These are phyloP conservation scores for Tuta absoluta DNA, from an alignment of 2,888 invertebrate species.

Conservation along the genomic window DNA sequence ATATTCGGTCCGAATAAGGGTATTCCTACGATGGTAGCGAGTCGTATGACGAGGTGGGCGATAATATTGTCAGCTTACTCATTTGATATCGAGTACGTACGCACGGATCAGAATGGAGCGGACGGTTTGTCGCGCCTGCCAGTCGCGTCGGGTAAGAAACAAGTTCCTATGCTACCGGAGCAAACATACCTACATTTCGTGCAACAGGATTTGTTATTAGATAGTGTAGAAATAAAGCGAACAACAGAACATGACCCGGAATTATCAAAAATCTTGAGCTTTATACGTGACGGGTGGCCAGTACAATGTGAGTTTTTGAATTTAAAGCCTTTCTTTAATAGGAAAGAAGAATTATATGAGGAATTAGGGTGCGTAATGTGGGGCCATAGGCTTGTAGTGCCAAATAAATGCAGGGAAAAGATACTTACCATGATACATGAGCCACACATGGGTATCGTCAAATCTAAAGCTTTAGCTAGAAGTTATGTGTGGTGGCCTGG, in stretches of 20 bases:
- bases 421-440: conserved; percentile 29
- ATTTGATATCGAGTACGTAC: conserved; percentile 30
- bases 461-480: no score
- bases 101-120: conserved; percentile 23
- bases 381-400: conserved; percentile 34
- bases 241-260: neutral
- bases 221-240: conserved; percentile 2
- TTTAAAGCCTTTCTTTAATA: conserved; percentile 4
- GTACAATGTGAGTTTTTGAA: neutral
- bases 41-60: no score
- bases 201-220: conserved; percentile 14
- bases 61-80: no score
- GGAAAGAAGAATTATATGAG: neutral
- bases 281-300: conserved; percentile 8
- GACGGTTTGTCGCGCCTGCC: conserved; percentile 22
- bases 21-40: no score
- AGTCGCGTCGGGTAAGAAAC: no score
- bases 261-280: neutral
- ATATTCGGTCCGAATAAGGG: no score
- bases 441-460: conserved; percentile 33
- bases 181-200: conserved; percentile 26
- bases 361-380: conserved; percentile 31
- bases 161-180: neutral
- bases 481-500: no score
- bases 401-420: conserved; percentile 16